Evolutionary conservation across 2,113 vertebrate species (phyloP).

Genomic region (Macrotus californicus): DNA sequence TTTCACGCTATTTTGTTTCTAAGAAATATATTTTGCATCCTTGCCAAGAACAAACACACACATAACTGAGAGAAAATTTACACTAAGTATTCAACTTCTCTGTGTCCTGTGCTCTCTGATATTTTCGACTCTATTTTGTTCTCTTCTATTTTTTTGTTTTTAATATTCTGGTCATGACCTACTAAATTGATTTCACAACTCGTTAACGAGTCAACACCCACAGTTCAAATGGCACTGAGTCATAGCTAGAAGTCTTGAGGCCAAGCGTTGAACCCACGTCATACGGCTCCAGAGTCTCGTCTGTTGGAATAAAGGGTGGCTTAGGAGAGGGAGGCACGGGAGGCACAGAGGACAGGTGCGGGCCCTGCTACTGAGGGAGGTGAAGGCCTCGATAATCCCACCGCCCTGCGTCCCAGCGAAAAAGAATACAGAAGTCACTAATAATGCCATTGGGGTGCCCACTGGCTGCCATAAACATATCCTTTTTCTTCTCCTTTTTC

Average conservation of each 20-base stretch:
- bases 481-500: not conserved
- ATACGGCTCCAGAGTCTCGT: not conserved
- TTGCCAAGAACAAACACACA: not conserved
- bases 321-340: not conserved
- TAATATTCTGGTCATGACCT: conserved; percentile 43
- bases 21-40: not conserved
- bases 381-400: not conserved
- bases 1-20: conserved; percentile 26
- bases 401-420: not conserved
- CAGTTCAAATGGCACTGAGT: conserved; percentile 16
- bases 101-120: not conserved
- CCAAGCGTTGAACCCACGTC: not conserved
- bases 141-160: conserved; percentile 21
- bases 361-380: not conserved
- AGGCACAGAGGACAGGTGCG: not conserved
- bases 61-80: not conserved
- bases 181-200: conserved; percentile 50
- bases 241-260: not conserved
- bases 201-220: conserved; percentile 39
- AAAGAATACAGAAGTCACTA: not conserved
- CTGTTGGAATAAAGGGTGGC: not conserved
- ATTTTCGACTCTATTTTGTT: not conserved
- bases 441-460: not conserved
- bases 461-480: not conserved
- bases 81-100: not conserved